Base-by-base conservation (phyloP, 2,888 invertebrate species). In the Pseudococcus viburni region DNA sequence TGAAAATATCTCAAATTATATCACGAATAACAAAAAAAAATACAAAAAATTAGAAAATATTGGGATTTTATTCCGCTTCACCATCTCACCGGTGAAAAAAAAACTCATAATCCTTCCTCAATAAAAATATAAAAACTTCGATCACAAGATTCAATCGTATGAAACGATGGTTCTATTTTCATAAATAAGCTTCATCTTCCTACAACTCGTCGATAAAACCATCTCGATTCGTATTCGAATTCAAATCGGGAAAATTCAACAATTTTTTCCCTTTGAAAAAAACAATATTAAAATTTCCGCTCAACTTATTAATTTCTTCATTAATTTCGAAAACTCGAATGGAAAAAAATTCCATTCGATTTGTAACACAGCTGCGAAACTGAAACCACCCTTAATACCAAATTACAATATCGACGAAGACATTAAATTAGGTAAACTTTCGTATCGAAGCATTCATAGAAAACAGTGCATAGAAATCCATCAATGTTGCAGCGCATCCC, bases 251-350 rank as follows among this genome's bases (percentile, higher is more conserved):
- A 22, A 64, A 22, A 1, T 22, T 64, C 22, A 11, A 51, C 48
- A 59, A 15, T n/a, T 64, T 59, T 59, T 8, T 22, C 19, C 22
- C 22, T 64, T 64, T 59, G 59, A 59, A 59, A 59, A 64, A 22
- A 19, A 19, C 6, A 19, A 22, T 64, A 64, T 64, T 64, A 64
- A 64, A 64, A 64, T 64, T 64, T 64, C 64, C 64, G 64, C 64
- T 64, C 64, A 64, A 64, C 64, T 64, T 64, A 64, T 64, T 15
- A 64, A 64, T 64, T 64, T 64, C 22, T 64, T 64, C 22, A 64
- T 64, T 64, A 64, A 64, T 64, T 64, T 64, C 42, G 12, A 15
- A 64, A 64, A 22, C 64, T 64, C 7, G 5, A 6, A 22, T 64
- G 64, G 64, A 64, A 64, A 64, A 59, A 64, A 64, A 64, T 64